phyloP scores from a whole-genome alignment of 2,797 vertebrate genomes.

The Lutjanus campechanus region DNA sequence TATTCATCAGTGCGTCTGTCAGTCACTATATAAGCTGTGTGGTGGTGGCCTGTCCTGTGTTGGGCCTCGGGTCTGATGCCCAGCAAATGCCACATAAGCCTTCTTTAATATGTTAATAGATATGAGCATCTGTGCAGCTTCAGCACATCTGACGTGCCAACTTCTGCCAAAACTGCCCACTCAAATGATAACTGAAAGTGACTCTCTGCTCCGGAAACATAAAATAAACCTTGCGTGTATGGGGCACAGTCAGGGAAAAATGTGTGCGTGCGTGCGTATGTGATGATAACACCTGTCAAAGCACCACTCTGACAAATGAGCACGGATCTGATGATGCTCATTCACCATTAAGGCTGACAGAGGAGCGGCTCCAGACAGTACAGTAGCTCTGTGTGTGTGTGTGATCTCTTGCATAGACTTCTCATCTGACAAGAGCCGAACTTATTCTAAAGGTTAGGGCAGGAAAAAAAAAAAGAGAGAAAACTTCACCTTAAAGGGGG shows the following conservation, averaged over 20 bases:
- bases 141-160: conserved; percentile 32
- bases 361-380: conserved; percentile 29
- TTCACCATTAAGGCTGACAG: conserved; percentile 25
- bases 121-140: conserved; percentile 51
- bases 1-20: conserved; percentile 63
- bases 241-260: neutral
- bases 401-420: conserved; percentile 46
- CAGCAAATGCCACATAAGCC: conserved; percentile 33
- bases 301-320: neutral
- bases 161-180: conserved; percentile 12
- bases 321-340: conserved; percentile 9
- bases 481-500: conserved; percentile 27
- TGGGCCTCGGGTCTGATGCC: conserved; percentile 18
- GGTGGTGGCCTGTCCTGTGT: neutral
- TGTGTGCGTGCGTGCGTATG: conserved; percentile 10
- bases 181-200: conserved; percentile 19
- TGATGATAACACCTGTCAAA: conserved; percentile 35
- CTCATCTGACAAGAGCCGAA: conserved; percentile 48
- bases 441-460: conserved; percentile 38
- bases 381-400: conserved; percentile 1
- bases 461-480: conserved; percentile 2
- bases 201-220: neutral
- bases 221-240: conserved; percentile 1
- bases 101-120: conserved; percentile 60
- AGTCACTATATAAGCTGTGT: conserved; percentile 23